Conservation (phyloP, 2,797 vertebrate genomes). For the Lacerta viridis region DNA sequence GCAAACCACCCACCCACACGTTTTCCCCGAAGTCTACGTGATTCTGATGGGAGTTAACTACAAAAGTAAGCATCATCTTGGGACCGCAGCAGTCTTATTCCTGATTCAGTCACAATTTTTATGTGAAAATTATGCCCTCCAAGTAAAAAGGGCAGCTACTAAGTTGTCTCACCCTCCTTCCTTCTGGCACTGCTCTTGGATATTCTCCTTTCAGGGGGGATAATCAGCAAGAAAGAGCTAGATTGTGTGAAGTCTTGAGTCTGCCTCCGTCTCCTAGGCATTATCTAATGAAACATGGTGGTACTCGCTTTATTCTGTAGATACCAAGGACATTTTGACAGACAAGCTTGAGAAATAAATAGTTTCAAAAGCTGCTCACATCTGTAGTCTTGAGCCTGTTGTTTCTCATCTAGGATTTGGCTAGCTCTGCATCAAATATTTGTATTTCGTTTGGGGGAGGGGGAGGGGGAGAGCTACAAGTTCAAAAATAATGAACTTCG, state of each 20-base stretch:
- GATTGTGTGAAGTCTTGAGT: not conserved
- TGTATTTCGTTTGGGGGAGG: not conserved
- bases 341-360: not conserved
- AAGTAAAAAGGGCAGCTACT: not conserved
- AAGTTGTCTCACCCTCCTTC: too few relatives aligned
- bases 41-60: not conserved
- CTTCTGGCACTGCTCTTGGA: not conserved
- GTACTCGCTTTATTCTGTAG: not conserved
- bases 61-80: not conserved
- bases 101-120: not conserved
- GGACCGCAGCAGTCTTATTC: not conserved
- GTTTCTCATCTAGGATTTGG: constrained; percentile 17
- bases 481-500: constrained; percentile 33
- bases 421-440: constrained; percentile 5
- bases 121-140: not conserved
- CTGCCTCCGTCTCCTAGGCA: not conserved
- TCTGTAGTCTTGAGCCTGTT: not conserved
- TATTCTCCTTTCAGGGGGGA: not conserved
- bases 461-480: not conserved
- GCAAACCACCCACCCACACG: too few relatives aligned
- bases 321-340: constrained; percentile 8
- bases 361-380: not conserved
- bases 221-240: not conserved
- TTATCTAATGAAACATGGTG: not conserved
- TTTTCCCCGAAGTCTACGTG: not conserved